Base-by-base conservation (phyloP, 2,113 vertebrate genomes). In the Notothenia rossii region DNA sequence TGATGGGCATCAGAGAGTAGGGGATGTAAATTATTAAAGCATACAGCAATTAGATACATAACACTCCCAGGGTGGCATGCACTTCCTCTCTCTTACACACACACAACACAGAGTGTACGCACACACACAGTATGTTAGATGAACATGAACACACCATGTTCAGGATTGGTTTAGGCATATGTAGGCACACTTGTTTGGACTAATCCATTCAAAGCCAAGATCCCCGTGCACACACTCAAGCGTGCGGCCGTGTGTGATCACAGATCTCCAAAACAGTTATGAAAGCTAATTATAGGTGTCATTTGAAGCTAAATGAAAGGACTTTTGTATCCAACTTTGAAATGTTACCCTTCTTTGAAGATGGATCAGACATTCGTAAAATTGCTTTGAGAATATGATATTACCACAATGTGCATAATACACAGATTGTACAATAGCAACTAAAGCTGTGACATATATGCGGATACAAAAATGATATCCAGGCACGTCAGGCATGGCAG, bases 21-120 rank as follows among this genome's bases (percentile, higher is more conserved):
- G 65, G 61, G 66, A 71, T 81, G 71, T 92, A 79, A 92, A 93
- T 92, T 92, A 93, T 93, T 91, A 84, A 93, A 87, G 82, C 73
- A 79, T 82, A 74, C 77, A 83, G 90, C 90, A 92, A 91, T 93
- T 92, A 93, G 88, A 89, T 72, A 74, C 67, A 86, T 86, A 76
- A 90, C 86, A 84, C 82, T 84, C 84, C 76, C 82, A 56, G n/a
- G 33, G 88, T 85, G 83, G 86, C 61, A 54, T 70, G 67, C 51
- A 64, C 65, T 66, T 59, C 54, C 63, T 33, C 48, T 48, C 61
- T 59, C 53, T 69, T 62, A 60, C 5, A 60, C 72, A 60, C 72
- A 56, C 49, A 78, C 66, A 80, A 25, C 33, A 71, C 22, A 62
- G 51, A 77, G 61, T 77, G 36, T 62, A 77, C 33, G 36, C 46